phyloP scores from a whole-genome alignment of 2,888 invertebrate species.

The Drosophila merina region DNA sequence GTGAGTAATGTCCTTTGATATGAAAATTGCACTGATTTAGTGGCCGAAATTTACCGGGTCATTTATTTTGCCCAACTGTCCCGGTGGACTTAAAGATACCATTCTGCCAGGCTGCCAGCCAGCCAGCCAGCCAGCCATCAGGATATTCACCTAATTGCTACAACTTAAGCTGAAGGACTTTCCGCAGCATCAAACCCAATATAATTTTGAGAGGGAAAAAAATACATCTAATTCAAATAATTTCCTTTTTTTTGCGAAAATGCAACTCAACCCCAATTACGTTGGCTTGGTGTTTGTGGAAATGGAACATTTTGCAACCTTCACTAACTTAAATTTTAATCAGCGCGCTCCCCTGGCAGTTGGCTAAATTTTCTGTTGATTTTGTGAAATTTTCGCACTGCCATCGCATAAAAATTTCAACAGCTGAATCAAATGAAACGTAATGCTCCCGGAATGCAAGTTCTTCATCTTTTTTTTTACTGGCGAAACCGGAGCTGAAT shows the following conservation, averaged over 20 bases:
- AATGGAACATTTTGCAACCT: slow-evolving; percentile 17
- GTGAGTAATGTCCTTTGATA: slow-evolving; percentile 72
- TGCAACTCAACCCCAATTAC: slow-evolving; percentile 10
- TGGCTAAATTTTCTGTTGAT: slow-evolving; percentile 70
- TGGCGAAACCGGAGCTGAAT: slow-evolving; percentile 57
- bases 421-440: slow-evolving; percentile 65
- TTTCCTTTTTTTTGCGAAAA: slow-evolving; percentile 13
- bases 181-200: background rate
- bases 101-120: background rate
- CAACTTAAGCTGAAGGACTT: slow-evolving; percentile 16
- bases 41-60: slow-evolving; percentile 57
- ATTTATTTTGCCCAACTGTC: slow-evolving; percentile 50
- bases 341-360: slow-evolving; percentile 44
- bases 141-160: slow-evolving; percentile 25
- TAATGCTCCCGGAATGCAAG: slow-evolving; percentile 58
- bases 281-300: background rate
- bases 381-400: slow-evolving; percentile 56
- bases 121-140: slow-evolving; percentile 12
- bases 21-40: slow-evolving; percentile 74
- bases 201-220: background rate
- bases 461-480: slow-evolving; percentile 6
- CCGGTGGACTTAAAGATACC: slow-evolving; percentile 30
- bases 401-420: slow-evolving; percentile 49
- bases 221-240: slow-evolving; percentile 17
- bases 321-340: slow-evolving; percentile 66